Percentiles rank a stretch among this genome's conserved stretches.
phyloP scores from a whole-genome alignment of 2,113 vertebrate genomes.

The cat (Felis catus) region F.catus_Fca126_mat1.0 CM031412.1:210832001-210832500 shows the following conservation, averaged over 20 bases:
- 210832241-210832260: background rate
- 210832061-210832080: background rate
- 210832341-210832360: no score
- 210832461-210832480: no score
- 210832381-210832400: no score
- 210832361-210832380: no score
- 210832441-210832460: no score
- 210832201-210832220: background rate
- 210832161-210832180: background rate
- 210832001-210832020: background rate
- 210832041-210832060: background rate
- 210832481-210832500: no score
- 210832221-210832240: background rate
- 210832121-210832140: background rate
- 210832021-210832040: background rate
- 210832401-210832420: no score
- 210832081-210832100: background rate
- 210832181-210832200: background rate
- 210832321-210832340: no score
- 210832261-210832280: background rate
- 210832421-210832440: no score
- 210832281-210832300: background rate
- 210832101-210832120: background rate
- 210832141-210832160: background rate
- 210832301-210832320: background rate